Conservation (phyloP, 2,888 invertebrate species). For the Nemotelus nigrinus region DNA sequence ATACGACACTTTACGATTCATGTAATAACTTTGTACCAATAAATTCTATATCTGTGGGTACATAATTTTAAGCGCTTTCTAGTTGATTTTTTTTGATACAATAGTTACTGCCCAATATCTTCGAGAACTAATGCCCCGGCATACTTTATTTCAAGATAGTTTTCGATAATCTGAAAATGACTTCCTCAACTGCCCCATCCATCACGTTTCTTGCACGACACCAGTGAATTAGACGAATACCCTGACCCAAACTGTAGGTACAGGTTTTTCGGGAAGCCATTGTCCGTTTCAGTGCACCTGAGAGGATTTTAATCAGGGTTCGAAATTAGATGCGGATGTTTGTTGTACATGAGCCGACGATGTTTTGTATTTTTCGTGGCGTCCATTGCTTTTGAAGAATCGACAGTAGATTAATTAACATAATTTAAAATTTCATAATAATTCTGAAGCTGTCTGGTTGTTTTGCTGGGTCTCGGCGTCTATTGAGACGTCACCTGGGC, state of each 20-base stretch:
- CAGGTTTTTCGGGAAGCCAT: conserved; percentile 21
- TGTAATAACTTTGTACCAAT: too few relatives aligned
- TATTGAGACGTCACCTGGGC: conserved; percentile 42
- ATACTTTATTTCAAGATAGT: background rate
- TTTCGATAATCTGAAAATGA: conserved; percentile 53
- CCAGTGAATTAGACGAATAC: conserved; percentile 48
- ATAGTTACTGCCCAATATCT: too few relatives aligned
- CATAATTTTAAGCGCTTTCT: too few relatives aligned
- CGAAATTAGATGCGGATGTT: conserved; percentile 1
- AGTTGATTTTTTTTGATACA: too few relatives aligned
- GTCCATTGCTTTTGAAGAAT: conserved; percentile 37
- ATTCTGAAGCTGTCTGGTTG: conserved; percentile 52
- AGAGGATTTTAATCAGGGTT: conserved; percentile 44
- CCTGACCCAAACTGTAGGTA: conserved; percentile 18
- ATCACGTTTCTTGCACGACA: conserved; percentile 52
- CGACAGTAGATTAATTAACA: conserved; percentile 59
- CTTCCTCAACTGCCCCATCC: conserved; percentile 53
- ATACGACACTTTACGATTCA: too few relatives aligned
- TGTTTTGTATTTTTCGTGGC: conserved; percentile 32
- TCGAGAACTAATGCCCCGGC: too few relatives aligned
- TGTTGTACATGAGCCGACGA: conserved; percentile 4
- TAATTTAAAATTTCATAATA: conserved; percentile 60
- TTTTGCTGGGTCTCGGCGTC: conserved; percentile 30
- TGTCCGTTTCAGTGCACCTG: conserved; percentile 35
- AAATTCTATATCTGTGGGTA: too few relatives aligned